Percentiles rank a stretch among this genome's conserved stretches.
Evolutionary conservation across 2,888 invertebrate species (phyloP).

Genomic region (Deilephila porcellus): DNA sequence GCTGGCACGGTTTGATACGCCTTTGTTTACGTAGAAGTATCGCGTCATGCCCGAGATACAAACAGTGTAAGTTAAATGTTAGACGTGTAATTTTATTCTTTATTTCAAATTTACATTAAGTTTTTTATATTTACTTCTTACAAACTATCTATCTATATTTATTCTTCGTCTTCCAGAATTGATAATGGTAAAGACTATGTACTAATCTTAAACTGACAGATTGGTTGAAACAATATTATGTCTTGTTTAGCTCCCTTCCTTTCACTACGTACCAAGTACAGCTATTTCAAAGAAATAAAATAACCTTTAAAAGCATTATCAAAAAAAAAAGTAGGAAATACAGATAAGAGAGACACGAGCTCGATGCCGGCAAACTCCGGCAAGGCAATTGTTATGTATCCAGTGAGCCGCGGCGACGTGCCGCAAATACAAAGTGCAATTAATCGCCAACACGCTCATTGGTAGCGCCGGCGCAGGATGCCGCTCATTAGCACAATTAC

Average conservation of each 20-base stretch:
- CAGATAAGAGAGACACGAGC: neutral
- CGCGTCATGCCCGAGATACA: neutral
- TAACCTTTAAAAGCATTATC: neutral
- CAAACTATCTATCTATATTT: too few relatives aligned
- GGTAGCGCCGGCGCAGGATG: conserved; percentile 63
- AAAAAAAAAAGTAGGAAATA: neutral
- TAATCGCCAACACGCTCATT: conserved; percentile 29
- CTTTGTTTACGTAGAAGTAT: neutral
- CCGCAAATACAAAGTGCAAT: conserved; percentile 21
- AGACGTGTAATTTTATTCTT: neutral
- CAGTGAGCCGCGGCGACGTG: conserved; percentile 33
- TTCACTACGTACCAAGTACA: neutral
- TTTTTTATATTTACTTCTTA: too few relatives aligned
- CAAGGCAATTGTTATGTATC: conserved; percentile 22
- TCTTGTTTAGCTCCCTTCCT: neutral
- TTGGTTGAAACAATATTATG: neutral
- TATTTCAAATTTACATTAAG: neutral
- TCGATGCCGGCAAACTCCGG: neutral
- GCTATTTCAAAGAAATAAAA: neutral
- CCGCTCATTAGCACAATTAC: conserved; percentile 75
- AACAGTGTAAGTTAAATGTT: neutral
- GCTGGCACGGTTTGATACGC: neutral
- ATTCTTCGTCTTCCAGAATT: too few relatives aligned
- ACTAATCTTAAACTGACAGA: neutral
- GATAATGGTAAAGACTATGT: neutral